These are phyloP conservation scores for Pseudocheirus occidentalis DNA, from an alignment of 2,797 vertebrate species.

Conservation along the genomic window DNA sequence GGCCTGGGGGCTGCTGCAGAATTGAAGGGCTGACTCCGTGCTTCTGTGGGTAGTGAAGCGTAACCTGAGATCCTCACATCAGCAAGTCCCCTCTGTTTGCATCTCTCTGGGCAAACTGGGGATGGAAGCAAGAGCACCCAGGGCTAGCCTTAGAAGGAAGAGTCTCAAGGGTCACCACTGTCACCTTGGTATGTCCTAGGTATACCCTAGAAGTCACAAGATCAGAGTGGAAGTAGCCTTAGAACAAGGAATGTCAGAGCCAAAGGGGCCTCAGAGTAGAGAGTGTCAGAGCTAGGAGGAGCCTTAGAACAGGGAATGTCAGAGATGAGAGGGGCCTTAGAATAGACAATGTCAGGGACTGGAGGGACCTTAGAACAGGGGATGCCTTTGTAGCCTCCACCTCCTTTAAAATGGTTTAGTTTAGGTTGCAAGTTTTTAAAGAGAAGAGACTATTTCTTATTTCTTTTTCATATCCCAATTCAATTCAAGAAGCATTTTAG, in stretches of 20 bases:
- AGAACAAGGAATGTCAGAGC: not conserved
- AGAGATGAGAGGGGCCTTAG: not conserved
- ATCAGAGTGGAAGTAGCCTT: not conserved
- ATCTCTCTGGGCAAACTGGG: not conserved
- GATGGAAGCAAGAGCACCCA: not conserved
- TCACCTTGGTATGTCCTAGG: too few relatives aligned
- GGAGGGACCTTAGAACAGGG: not conserved
- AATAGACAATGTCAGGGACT: not conserved
- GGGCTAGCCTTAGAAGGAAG: not conserved
- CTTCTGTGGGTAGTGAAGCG: constrained; percentile 47
- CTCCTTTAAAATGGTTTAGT: not conserved
- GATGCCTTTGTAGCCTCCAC: not conserved
- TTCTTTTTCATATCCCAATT: not conserved
- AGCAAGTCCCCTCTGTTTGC: not conserved
- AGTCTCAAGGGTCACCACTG: not conserved
- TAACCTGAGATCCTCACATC: constrained; percentile 10
- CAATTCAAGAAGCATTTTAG: not conserved
- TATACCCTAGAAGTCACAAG: not conserved
- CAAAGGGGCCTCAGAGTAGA: not conserved
- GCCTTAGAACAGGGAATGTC: not conserved
- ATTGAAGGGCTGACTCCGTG: constrained; percentile 44
- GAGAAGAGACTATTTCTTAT: not conserved
- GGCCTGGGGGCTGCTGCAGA: constrained; percentile 32
- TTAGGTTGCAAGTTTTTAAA: not conserved
- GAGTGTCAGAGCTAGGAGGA: too few relatives aligned